These are phyloP conservation scores for Cheirogaleus major DNA, from an alignment of 2,797 vertebrate genomes.

Conservation along the genomic window DNA sequence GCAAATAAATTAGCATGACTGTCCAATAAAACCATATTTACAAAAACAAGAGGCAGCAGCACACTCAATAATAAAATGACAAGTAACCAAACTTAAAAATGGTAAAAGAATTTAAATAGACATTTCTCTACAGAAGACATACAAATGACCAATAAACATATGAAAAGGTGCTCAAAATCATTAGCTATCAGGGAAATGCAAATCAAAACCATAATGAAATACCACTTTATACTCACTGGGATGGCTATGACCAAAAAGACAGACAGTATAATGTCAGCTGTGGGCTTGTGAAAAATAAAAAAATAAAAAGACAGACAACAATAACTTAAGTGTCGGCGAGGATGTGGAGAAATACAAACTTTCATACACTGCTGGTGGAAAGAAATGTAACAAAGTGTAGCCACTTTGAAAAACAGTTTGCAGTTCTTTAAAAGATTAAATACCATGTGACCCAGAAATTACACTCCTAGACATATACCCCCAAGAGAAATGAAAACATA, in stretches of 20 bases:
- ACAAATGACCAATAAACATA: not conserved
- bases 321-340: not conserved
- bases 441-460: not conserved
- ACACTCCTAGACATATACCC: not conserved
- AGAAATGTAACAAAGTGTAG: not conserved
- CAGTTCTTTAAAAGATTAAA: conserved; percentile 1
- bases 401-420: not conserved
- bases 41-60: not conserved
- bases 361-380: not conserved
- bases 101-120: not conserved
- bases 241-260: not conserved
- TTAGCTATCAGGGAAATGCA: not conserved
- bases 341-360: not conserved
- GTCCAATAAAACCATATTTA: not conserved
- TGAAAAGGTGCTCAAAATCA: not conserved
- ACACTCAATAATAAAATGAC: not conserved
- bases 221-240: not conserved
- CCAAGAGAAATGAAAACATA: not conserved
- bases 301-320: not conserved
- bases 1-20: not conserved
- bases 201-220: conserved; percentile 16
- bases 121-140: not conserved
- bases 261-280: not conserved
- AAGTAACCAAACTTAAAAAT: not conserved
- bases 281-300: not conserved